Evolutionary conservation across 2,888 invertebrate species (phyloP).

Genomic region (Ephialtes manifestator): DNA sequence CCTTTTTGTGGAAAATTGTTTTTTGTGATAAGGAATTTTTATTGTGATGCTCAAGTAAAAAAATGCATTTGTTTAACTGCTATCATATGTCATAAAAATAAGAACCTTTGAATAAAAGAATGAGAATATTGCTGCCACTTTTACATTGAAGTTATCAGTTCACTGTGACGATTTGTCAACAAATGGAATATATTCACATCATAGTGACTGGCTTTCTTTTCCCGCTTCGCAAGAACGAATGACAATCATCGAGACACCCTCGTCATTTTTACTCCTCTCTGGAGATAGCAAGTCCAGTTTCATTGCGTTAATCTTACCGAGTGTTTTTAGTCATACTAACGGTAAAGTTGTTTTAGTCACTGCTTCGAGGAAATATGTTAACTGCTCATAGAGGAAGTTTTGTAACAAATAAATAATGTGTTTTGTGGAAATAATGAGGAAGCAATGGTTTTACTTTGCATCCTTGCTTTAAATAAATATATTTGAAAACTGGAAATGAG

Average conservation of each 20-base stretch:
- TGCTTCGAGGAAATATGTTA: background rate
- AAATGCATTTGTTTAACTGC: too few species aligned
- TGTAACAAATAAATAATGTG: background rate
- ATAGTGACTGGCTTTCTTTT: slow-evolving; percentile 37
- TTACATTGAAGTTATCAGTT: slow-evolving; percentile 35
- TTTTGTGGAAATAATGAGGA: background rate
- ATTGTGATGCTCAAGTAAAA: too few species aligned
- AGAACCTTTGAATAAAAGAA: background rate
- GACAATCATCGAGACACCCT: slow-evolving; percentile 43
- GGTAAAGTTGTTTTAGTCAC: background rate
- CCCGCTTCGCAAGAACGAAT: slow-evolving; percentile 43
- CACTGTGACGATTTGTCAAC: slow-evolving; percentile 50
- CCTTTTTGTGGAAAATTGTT: too few species aligned
- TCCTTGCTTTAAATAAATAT: too few species aligned
- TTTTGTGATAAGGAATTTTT: too few species aligned
- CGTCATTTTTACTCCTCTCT: slow-evolving; percentile 60
- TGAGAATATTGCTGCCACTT: background rate
- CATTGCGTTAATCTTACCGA: slow-evolving; percentile 5
- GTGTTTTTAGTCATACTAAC: background rate
- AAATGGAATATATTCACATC: slow-evolving; percentile 17
- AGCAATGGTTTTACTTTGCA: too few species aligned
- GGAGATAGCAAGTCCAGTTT: slow-evolving; percentile 51
- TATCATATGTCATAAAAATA: background rate
- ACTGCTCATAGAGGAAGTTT: too few species aligned
- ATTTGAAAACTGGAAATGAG: too few species aligned